Evolutionary conservation across 1,140 invertebrate genomes (phyloP).

Genomic region (Scaptomyza montana): DNA sequence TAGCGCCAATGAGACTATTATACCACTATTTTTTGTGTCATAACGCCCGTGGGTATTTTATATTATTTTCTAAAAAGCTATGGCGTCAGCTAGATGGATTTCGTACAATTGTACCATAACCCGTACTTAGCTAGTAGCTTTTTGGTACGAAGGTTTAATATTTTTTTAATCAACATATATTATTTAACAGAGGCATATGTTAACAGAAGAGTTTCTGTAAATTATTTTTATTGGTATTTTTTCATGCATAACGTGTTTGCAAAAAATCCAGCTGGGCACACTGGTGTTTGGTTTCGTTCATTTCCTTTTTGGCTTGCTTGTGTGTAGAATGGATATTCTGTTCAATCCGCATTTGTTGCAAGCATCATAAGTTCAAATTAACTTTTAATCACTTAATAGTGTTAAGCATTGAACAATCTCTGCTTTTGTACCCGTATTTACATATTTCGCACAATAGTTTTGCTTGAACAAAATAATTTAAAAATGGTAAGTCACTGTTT

Average conservation of each 20-base stretch:
- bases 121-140: too few species aligned
- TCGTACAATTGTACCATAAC: too few species aligned
- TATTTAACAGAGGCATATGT: not conserved
- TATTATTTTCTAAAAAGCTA: too few species aligned
- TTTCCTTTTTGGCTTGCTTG: constrained; percentile 14
- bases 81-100: too few species aligned
- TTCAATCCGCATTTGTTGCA: not conserved
- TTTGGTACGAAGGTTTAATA: too few species aligned
- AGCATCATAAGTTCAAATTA: constrained; percentile 6
- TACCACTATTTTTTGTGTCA: too few species aligned
- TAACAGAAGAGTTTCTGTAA: not conserved
- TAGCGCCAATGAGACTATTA: too few species aligned
- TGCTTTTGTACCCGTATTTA: not conserved
- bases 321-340: not conserved
- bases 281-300: constrained; percentile 18
- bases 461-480: too few species aligned
- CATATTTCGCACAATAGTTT: not conserved
- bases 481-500: constrained; percentile 16
- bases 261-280: constrained; percentile 10
- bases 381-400: not conserved
- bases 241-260: not conserved
- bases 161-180: not conserved
- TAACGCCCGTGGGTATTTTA: too few species aligned
- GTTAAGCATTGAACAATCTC: not conserved
- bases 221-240: constrained; percentile 13